Base-by-base conservation (phyloP, 2,797 vertebrate species). In the Hybognathus amarus region DNA sequence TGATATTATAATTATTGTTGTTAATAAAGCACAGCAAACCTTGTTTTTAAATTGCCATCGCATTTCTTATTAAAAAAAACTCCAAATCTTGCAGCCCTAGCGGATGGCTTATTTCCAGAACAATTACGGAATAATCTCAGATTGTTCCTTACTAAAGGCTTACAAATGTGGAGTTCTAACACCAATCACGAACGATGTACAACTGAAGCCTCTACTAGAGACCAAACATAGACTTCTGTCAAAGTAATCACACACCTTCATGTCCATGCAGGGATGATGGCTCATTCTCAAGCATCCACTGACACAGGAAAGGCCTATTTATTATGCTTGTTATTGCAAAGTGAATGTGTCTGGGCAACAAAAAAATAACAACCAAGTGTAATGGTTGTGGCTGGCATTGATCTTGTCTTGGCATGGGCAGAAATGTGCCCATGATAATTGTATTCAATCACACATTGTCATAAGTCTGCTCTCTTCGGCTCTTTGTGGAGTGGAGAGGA, bases 351-450 rank as follows among this genome's bases (percentile, higher is more conserved):
- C 54, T 22, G 5, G 15, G 52, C 38, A 59, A 22, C 71, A 63
- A 61, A 45, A 36, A 36, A 36, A 36, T 36, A 36, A 47, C 10
- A n/a, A 70, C 1, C 38, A 45, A 45, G 38, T 33, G 38, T 33
- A 61, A 17, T 36, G 17, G 67, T n/a, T 42, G 67, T 47, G 52
- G 54, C 38, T 70, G 24, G 36, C 79, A 61, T 80, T 50, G 76
- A 78, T 50, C n/a, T 66, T 10, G 10, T 59, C 67, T 70, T 70
- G 79, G 54, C 52, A 38, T 12, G 52, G 42, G 13, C 56, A 47
- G 42, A 64, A 73, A 63, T 81, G 10, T 47, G 38, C 56, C 69
- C 17, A 42, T 64, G 1, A 33, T 30, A 13, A 5, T 45, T 30
- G 7, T 40, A n/a, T 42, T 33, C 4, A 54, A 36, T 74, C 47